A percentile compares a stretch with the other conserved stretches of the same genome.
Evolutionary conservation across 2,888 invertebrate species (phyloP).

Genomic region (Brachyptera putata): DNA sequence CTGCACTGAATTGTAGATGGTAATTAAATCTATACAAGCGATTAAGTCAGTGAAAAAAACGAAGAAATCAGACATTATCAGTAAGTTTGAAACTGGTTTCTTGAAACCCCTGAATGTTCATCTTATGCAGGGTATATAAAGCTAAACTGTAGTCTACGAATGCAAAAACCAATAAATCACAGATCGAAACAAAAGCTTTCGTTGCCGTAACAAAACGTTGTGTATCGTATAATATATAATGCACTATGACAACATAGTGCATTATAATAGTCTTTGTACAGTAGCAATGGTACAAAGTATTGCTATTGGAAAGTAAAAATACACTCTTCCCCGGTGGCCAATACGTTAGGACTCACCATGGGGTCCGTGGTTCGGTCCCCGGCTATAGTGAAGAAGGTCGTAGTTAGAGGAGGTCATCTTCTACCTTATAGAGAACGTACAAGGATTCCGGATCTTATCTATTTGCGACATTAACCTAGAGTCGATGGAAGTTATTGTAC

Average conservation of each 20-base stretch:
- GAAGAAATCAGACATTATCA: conserved; percentile 3
- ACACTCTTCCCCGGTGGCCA: not conserved
- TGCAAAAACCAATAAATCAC: conserved; percentile 28
- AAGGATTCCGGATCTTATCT: conserved; percentile 16
- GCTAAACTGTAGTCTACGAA: conserved; percentile 6
- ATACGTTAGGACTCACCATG: conserved; percentile 15
- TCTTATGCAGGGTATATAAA: not conserved
- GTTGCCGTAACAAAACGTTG: conserved; percentile 14
- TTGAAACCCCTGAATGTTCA: conserved; percentile 1
- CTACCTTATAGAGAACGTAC: not conserved
- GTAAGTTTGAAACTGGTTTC: not conserved
- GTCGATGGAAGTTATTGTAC: too few relatives aligned
- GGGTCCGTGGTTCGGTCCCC: conserved; percentile 26
- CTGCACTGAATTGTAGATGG: not conserved
- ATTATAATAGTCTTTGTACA: conserved; percentile 4
- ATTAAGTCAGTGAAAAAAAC: conserved; percentile 8
- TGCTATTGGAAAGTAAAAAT: not conserved
- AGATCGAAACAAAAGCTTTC: conserved; percentile 21
- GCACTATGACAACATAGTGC: conserved; percentile 15
- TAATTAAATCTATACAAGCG: conserved; percentile 5
- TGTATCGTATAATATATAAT: conserved; percentile 21
- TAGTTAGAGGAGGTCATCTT: conserved; percentile 1
- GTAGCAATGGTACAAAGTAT: conserved; percentile 20
- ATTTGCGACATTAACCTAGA: too few relatives aligned
- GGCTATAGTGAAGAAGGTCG: not conserved